Base-by-base conservation (phyloP, 1,140 invertebrate genomes). In the Asbolus verrucosus region DNA sequence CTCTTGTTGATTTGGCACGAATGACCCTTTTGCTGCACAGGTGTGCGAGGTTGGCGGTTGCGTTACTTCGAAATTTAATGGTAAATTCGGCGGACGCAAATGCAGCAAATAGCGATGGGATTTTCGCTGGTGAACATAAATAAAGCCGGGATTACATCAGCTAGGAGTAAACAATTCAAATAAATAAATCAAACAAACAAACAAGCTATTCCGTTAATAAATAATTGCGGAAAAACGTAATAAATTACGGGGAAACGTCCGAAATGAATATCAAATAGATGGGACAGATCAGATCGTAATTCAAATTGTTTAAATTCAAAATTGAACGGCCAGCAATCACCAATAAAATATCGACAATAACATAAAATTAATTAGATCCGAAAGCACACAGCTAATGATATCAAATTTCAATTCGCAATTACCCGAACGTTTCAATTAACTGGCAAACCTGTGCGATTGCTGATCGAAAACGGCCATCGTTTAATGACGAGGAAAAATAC, bases 221-320 rank as follows among this genome's bases (percentile, higher is more conserved):
- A 63, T 63, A 63, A 63, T 63, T 63, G 21, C 61, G 61, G 61
- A 63, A 63, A 63, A 63, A 63, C 16, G 61, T 11, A 38, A 39
- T 63, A 63, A 63, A 63, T 63, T 63, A 63, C 11, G 16, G 15
- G 11, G 19, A 13, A 63, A 39, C 36, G 18, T 63, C 33, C 31
- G 36, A 39, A 63, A 63, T 63, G 31, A 39, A 63, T 63, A 39
- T 13, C 30, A 36, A 19, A 41, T 63, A 63, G 31, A 63, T 41
- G 33, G 27, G 33, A 63, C 39, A 63, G 33, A 41, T 21, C 11
- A 41, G 39, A 39, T 41, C 60, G 31, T 39, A 41, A 39, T 54
- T 54, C 46, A 54, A 27, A 54, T 27, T 54, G 46, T 54, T 54
- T 27, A 27, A 54, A 54, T 54, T 54, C 9, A 14, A 24, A 54